These are phyloP conservation scores for Taurulus bubalis DNA, from an alignment of 2,113 vertebrate species.

Conservation along the genomic window DNA sequence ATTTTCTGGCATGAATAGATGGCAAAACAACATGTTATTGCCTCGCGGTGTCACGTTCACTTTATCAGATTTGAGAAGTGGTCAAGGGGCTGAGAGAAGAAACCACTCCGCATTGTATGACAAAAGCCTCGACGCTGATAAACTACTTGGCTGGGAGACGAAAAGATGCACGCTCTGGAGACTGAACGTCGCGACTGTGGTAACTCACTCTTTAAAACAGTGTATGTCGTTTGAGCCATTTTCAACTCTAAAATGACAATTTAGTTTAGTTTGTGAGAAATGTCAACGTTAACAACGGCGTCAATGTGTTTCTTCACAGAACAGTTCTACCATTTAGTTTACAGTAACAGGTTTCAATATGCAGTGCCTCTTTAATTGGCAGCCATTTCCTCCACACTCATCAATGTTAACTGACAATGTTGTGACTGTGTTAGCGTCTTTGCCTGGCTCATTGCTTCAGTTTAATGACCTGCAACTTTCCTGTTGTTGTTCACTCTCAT, in stretches of 20 bases:
- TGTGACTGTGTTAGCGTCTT: neutral
- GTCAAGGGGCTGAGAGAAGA: neutral
- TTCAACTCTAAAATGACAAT: neutral
- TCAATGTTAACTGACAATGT: neutral
- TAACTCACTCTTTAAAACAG: neutral
- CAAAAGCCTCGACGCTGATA: neutral
- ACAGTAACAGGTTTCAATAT: neutral
- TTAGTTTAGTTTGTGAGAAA: neutral
- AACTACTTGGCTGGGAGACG: neutral
- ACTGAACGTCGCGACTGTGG: neutral
- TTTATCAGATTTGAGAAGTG: neutral
- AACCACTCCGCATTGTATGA: neutral
- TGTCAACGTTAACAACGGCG: neutral
- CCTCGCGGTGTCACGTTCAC: neutral
- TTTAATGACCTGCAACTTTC: neutral
- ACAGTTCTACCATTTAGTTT: neutral
- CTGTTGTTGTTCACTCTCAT: neutral
- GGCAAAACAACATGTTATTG: neutral
- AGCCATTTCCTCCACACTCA: neutral
- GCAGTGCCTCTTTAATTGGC: neutral
- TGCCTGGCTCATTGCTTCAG: neutral
- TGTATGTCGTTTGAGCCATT: no score
- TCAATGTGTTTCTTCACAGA: neutral
- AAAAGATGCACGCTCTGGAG: neutral
- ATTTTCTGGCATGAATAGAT: conserved; percentile 2